Base-by-base conservation (phyloP, 2,888 invertebrate species). In the Eurois occulta region DNA sequence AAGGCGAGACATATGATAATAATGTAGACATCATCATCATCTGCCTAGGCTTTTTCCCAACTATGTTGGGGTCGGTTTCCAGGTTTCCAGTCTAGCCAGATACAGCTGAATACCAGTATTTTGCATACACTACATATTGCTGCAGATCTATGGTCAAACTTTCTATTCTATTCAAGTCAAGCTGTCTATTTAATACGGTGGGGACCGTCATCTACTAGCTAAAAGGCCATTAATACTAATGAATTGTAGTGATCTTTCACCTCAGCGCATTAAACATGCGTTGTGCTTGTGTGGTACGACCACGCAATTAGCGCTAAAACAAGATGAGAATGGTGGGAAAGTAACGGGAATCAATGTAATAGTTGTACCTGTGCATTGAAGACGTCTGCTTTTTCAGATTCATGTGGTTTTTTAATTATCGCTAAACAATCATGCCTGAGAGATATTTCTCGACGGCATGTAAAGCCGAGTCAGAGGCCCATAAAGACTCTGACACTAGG, bases 171-270 rank as follows among this genome's bases (percentile, higher is more conserved):
- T n/a, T n/a, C n/a, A n/a, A n/a, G n/a, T n/a, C n/a, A n/a, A n/a
- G n/a, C n/a, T n/a, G n/a, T n/a, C n/a, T n/a, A n/a, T n/a, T n/a
- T 52, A 28, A 16, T 24, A 24, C 46, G 35, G 58, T 82, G n/a
- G n/a, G n/a, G n/a, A n/a, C n/a, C 11, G 24, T 24, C 21, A 24
- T 24, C 0, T 28, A 62, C 46, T 24, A 24, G 21, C 41, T 41
- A 55, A 46, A 46, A 41, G 28, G 43, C 65, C n/a, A 68, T 85
- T 69, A 73, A 80, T 65, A 58, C 64, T 60, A 78, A 80, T 72
- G 65, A 21, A 28, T 60, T 60, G 52, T 46, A 35, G 64, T 85
- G 73, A 85, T 66, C 81, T 73, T 60, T 81, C 43, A 80, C 85
- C 81, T 80, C 8, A n/a, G n/a, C 28, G 38, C 77, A 16, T 58